A percentile compares a stretch with the other conserved stretches of the same genome.
Evolutionary conservation across 2,113 vertebrate species (phyloP).

Genomic region (Halichoeres trimaculatus): DNA sequence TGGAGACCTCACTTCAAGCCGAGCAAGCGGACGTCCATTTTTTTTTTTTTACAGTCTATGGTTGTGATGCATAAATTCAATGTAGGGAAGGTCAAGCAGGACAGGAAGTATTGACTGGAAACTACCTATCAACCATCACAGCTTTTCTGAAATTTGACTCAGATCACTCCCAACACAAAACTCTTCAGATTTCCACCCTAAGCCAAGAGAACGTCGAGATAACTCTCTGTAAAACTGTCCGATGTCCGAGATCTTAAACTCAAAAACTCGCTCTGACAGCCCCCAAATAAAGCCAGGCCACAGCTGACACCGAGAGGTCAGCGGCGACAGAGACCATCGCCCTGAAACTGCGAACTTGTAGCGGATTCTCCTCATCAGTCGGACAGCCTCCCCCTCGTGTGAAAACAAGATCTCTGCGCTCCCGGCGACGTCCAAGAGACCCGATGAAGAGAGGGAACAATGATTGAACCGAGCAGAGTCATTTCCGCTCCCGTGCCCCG

Average conservation of each 20-base stretch:
- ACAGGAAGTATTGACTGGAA: no score
- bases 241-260: slow-evolving; percentile 3
- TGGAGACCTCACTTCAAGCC: no score
- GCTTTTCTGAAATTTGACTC: background rate
- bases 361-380: slow-evolving; percentile 9
- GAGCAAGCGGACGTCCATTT: no score
- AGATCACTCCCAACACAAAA: slow-evolving; percentile 13
- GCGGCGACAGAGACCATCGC: background rate
- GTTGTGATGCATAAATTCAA: no score
- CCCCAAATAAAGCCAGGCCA: slow-evolving; percentile 15
- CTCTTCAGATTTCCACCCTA: slow-evolving; percentile 26
- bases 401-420: slow-evolving; percentile 13
- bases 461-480: slow-evolving; percentile 63
- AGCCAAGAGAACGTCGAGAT: background rate
- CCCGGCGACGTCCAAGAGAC: slow-evolving; percentile 30
- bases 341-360: background rate
- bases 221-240: slow-evolving; percentile 14
- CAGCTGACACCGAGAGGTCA: slow-evolving; percentile 9
- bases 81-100: no score
- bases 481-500: slow-evolving; percentile 60
- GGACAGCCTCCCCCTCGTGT: slow-evolving; percentile 4
- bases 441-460: slow-evolving; percentile 19
- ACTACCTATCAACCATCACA: no score
- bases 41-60: no score
- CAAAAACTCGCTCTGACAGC: slow-evolving; percentile 9